Conservation (phyloP, 2,888 invertebrate genomes). For the Calephelis perditalis region DNA sequence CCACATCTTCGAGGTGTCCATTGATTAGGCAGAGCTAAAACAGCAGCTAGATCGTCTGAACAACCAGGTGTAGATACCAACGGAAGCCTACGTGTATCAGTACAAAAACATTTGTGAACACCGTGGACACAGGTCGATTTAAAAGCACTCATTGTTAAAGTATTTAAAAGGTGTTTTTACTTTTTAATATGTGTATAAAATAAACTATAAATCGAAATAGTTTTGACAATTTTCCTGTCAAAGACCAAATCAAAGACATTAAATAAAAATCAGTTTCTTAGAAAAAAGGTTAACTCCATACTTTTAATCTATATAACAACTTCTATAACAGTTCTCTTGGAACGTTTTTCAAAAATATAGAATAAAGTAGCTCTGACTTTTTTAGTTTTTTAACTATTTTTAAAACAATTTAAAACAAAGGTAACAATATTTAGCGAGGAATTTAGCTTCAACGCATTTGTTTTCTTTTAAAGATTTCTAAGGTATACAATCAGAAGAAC, state of each 20-base stretch:
- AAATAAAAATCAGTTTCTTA: no score
- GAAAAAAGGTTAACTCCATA: neutral
- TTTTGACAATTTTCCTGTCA: neutral
- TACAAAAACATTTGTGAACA: conserved; percentile 15
- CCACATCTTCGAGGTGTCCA: conserved; percentile 52
- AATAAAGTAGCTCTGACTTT: no score
- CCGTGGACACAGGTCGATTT: neutral
- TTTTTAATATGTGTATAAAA: neutral
- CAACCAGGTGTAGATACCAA: conserved; percentile 41
- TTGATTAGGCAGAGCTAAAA: conserved; percentile 49
- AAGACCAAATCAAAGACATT: neutral
- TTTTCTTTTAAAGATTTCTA: no score
- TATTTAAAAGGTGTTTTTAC: neutral
- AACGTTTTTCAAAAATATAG: no score
- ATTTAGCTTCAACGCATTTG: no score
- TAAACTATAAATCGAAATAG: neutral
- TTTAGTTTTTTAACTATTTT: no score
- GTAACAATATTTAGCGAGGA: no score
- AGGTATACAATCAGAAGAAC: no score
- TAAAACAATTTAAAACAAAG: no score
- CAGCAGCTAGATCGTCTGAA: conserved; percentile 49
- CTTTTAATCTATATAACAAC: no score
- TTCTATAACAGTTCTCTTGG: no score
- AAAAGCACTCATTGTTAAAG: neutral
- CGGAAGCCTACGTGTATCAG: conserved; percentile 20